Evolutionary conservation across 2,797 vertebrate species (phyloP).

Genomic region (Gambusia yucatana): DNA sequence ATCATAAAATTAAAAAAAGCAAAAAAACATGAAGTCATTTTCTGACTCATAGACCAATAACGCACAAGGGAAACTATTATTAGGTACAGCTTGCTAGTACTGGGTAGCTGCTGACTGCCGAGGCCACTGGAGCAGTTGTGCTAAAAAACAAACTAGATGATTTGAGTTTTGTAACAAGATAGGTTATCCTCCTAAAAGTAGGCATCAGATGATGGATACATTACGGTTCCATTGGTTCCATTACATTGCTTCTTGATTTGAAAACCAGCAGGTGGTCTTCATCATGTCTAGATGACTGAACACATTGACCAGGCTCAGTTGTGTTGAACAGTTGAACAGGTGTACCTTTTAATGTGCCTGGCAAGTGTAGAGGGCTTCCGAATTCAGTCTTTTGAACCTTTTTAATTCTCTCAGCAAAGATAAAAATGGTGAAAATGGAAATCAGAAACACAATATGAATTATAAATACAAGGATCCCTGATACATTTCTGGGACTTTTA

Average conservation of each 20-base stretch:
- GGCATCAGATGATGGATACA: background rate
- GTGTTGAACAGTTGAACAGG: background rate
- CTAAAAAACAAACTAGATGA: background rate
- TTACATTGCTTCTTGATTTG: background rate
- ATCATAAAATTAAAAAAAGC: background rate
- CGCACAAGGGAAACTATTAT: background rate
- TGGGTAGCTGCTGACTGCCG: background rate
- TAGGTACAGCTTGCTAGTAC: background rate
- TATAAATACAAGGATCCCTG: background rate
- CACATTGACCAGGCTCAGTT: background rate
- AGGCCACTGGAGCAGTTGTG: background rate
- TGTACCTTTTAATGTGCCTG: background rate
- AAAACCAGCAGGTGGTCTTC: background rate
- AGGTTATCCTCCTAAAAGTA: background rate
- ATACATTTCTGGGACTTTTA: conserved; percentile 2
- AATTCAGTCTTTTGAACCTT: background rate
- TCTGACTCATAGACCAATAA: background rate
- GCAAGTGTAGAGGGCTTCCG: background rate
- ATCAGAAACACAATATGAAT: background rate
- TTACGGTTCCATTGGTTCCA: too few species aligned
- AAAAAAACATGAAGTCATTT: background rate
- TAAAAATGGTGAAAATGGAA: background rate
- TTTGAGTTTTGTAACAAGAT: background rate
- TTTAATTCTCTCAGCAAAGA: background rate
- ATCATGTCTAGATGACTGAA: background rate